Evolutionary conservation across 2,797 vertebrate genomes (phyloP).

Genomic region (Phoeniculus purpureus): DNA sequence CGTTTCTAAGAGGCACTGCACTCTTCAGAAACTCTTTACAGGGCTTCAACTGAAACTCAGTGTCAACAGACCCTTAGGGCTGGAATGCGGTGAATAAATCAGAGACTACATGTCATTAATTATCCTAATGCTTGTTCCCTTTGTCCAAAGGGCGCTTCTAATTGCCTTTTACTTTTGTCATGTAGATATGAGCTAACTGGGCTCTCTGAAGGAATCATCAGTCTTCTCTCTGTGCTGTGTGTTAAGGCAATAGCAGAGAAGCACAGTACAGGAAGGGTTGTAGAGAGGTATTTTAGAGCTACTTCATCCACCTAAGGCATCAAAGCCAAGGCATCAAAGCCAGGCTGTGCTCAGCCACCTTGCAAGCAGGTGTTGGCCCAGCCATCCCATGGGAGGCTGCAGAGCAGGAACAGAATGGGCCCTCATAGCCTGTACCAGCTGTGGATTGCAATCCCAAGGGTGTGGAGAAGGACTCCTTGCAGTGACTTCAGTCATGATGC

Average conservation of each 20-base stretch:
- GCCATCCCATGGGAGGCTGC: neutral
- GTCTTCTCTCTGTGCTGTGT: neutral
- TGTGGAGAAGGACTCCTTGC: neutral
- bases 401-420: neutral
- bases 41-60: neutral
- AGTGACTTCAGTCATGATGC: accelerated
- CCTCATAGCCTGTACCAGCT: neutral
- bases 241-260: neutral
- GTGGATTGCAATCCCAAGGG: accelerated
- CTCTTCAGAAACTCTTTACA: neutral
- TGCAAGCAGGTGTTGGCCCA: accelerated
- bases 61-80: neutral
- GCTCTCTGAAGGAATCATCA: neutral
- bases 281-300: neutral
- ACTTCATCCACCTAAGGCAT: accelerated
- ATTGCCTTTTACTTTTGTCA: neutral
- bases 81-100: neutral
- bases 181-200: neutral
- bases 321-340: neutral
- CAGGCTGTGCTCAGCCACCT: neutral
- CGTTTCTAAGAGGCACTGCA: neutral
- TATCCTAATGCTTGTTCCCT: neutral
- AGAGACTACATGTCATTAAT: neutral
- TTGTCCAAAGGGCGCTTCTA: neutral
- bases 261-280: neutral